Base-by-base conservation (phyloP, 2,113 vertebrate species). In the Gopherus flavomarginatus region DNA sequence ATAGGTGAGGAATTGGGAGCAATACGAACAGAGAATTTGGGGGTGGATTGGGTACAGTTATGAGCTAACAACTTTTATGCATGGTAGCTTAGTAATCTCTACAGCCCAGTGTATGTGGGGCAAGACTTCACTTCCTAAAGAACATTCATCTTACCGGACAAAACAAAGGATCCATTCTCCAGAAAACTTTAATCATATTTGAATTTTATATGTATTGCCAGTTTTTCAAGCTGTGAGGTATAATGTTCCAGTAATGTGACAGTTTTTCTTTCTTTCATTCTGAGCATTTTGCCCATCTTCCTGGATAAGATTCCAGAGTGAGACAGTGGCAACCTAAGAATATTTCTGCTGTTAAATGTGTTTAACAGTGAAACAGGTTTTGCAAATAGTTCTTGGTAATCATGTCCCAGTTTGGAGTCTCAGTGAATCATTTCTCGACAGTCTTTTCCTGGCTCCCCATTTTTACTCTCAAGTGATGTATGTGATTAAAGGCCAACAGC, bases 101-200 rank as follows among this genome's bases (percentile, higher is more conserved):
- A 42, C 87, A 52, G 89, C 93, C 92, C 93, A 86, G 4, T 93
- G 93, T 93, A 53, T 89, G 52, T 94, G 81, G 87, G 96, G 92
- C 93, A 89, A 95, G 94, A 86, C 52, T 12, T 22, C 14, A 85
- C 85, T 59, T 95, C 80, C 44, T 81, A 94, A 95, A 86, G 14
- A 90, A 8, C 78, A 95, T 95, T 88, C 83, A 88, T 95, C 95
- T 96, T 96, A 81, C 54, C 49, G 78, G 38, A 94, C 92, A 96
- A 95, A 95, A 35, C 29, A 42, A 75, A 42, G 93, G 59, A 96
- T 86, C 90, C 69, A 29, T 89, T 96, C 97, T 87, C 85, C 81
- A 95, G 95, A 96, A 65, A 97, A 93, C 93, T 94, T 95, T 94
- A 96, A 93, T 95, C 78, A 72, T 75, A 75, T 42, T 75, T 19